Conservation (phyloP, 2,888 invertebrate genomes). For the Rhingia rostrata region DNA sequence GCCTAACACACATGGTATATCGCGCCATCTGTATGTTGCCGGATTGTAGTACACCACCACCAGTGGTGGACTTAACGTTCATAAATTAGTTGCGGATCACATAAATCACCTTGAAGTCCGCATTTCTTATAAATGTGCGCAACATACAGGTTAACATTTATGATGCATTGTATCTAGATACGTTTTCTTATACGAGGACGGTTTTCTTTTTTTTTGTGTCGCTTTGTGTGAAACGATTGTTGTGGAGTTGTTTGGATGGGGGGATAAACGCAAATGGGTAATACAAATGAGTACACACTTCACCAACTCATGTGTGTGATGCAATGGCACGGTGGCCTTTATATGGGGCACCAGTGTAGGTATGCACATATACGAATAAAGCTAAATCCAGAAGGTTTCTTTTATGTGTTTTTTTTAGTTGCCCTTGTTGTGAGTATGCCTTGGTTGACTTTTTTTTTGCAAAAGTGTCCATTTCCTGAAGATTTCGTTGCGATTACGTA, state of each 20-base stretch:
- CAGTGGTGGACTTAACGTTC: constrained; percentile 76
- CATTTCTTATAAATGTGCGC: constrained; percentile 73
- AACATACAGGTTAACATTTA: constrained; percentile 74
- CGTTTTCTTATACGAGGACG: constrained; percentile 14
- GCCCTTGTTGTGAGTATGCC: constrained; percentile 36
- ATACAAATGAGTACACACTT: constrained; percentile 19
- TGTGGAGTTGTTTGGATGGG: not conserved
- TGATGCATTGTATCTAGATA: constrained; percentile 70
- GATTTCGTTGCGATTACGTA: constrained; percentile 63
- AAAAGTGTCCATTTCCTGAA: constrained; percentile 69
- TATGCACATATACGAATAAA: not conserved
- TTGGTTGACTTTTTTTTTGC: constrained; percentile 11
- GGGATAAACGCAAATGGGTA: constrained; percentile 30
- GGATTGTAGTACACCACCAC: constrained; percentile 51
- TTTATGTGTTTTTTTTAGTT: constrained; percentile 9
- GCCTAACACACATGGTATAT: constrained; percentile 1
- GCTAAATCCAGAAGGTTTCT: constrained; percentile 7
- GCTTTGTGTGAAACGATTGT: constrained; percentile 60
- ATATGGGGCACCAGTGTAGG: constrained; percentile 46
- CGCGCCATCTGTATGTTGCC: constrained; percentile 19
- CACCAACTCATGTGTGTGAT: constrained; percentile 48
- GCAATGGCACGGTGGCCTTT: constrained; percentile 66
- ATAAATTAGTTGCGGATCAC: constrained; percentile 82
- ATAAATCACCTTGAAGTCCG: constrained; percentile 82
- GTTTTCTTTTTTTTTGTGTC: constrained; percentile 42